Conservation (phyloP, 2,797 vertebrate species). For the Scyliorhinus canicula region DNA sequence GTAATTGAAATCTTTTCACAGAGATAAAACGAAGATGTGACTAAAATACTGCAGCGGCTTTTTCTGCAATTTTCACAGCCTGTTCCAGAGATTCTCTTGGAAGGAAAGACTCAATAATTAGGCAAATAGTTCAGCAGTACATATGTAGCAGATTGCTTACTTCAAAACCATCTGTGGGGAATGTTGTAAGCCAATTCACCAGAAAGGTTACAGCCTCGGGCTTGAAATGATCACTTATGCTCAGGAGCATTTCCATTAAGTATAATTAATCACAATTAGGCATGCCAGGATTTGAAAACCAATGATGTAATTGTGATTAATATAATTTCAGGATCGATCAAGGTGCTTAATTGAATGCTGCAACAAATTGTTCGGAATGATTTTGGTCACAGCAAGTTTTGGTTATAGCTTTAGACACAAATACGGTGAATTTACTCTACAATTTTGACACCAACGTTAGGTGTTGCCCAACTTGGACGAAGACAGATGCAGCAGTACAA, state of each 20-base stretch:
- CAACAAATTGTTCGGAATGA: too few species aligned
- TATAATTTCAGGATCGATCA: not conserved
- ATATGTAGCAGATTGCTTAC: not conserved
- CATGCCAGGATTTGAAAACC: not conserved
- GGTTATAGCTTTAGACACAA: not conserved
- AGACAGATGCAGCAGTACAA: conserved; percentile 46
- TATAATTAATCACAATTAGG: not conserved
- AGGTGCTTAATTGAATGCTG: not conserved
- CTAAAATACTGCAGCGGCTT: not conserved
- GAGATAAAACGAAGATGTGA: not conserved
- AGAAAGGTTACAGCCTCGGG: not conserved
- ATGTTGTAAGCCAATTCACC: not conserved
- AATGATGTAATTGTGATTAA: not conserved
- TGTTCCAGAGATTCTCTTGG: not conserved
- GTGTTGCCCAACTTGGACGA: conserved; percentile 51
- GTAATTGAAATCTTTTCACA: not conserved
- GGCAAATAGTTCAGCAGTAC: not conserved
- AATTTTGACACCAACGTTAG: not conserved
- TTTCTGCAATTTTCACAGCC: not conserved
- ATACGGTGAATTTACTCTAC: not conserved
- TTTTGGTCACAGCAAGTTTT: not conserved
- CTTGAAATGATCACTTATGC: conserved; percentile 12
- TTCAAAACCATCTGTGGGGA: not conserved
- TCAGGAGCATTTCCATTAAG: not conserved
- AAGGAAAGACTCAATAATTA: conserved; percentile 14